Conservation (phyloP, 2,113 vertebrate species). For the Hyla sarda region DNA sequence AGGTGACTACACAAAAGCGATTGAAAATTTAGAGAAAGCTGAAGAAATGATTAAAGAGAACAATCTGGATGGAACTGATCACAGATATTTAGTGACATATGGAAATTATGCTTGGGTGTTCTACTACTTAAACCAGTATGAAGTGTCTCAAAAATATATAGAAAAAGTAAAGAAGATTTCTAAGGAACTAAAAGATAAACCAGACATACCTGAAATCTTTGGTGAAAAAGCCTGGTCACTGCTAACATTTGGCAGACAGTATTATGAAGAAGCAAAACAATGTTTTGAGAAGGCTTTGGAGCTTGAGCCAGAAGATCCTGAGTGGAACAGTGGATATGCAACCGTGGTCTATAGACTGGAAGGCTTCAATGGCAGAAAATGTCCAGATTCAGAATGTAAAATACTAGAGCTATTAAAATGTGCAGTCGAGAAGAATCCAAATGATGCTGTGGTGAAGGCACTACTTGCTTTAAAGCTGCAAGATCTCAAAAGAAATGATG, state of each 20-base stretch:
- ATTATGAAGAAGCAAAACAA: slow-evolving; percentile 70
- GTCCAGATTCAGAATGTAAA: not conserved
- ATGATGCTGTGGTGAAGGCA: slow-evolving; percentile 65
- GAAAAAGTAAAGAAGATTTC: slow-evolving; percentile 68
- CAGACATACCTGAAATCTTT: slow-evolving; percentile 66
- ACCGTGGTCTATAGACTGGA: slow-evolving; percentile 70
- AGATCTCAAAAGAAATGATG: slow-evolving; percentile 20
- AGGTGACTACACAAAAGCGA: slow-evolving; percentile 69
- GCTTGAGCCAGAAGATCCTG: slow-evolving; percentile 72
- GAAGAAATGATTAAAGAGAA: slow-evolving; percentile 64
- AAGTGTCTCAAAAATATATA: slow-evolving; percentile 68
- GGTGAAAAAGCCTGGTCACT: slow-evolving; percentile 79
- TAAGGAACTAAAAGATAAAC: slow-evolving; percentile 58
- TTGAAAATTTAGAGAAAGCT: slow-evolving; percentile 71
- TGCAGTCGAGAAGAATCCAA: slow-evolving; percentile 72
- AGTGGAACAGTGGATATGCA: slow-evolving; percentile 76
- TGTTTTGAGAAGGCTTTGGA: slow-evolving; percentile 75
- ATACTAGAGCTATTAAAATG: slow-evolving; percentile 68
- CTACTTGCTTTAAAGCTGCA: slow-evolving; percentile 75
- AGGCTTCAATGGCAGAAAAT: accelerated
- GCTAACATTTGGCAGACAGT: slow-evolving; percentile 71
- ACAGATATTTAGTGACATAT: slow-evolving; percentile 75
- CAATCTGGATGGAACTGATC: slow-evolving; percentile 62
- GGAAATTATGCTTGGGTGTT: slow-evolving; percentile 80
- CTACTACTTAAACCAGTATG: slow-evolving; percentile 68